phyloP scores from a whole-genome alignment of 2,113 vertebrate genomes.

The Donacobius atricapilla region DNA sequence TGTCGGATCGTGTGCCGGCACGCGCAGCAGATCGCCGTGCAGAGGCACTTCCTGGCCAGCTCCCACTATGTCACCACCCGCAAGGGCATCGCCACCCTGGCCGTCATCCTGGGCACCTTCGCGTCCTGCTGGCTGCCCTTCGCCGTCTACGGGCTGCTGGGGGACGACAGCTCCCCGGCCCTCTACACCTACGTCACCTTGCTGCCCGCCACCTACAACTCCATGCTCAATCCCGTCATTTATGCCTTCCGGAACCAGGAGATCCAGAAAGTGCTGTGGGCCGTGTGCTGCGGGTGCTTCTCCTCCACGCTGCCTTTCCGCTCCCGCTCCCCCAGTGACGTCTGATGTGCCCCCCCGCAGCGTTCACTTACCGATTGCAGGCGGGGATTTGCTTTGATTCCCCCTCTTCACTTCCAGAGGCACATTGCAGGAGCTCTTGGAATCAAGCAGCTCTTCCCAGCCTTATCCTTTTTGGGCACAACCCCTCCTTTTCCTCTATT shows the following conservation, averaged over 20 bases:
- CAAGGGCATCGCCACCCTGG: constrained; percentile 80
- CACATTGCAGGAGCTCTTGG: neutral
- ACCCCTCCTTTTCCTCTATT: neutral
- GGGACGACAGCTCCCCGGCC: constrained; percentile 77
- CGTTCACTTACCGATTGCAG: fast-evolving
- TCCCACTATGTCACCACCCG: constrained; percentile 78
- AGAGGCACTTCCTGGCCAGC: constrained; percentile 85
- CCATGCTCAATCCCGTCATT: constrained; percentile 91
- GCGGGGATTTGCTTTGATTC: neutral
- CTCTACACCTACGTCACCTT: constrained; percentile 88
- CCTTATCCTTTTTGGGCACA: neutral
- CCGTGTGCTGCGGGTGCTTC: constrained; percentile 82
- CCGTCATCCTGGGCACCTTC: constrained; percentile 86
- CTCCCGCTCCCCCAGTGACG: constrained; percentile 87
- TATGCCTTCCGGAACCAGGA: constrained; percentile 94
- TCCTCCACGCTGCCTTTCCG: constrained; percentile 71
- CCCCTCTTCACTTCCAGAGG: neutral
- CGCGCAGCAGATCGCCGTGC: constrained; percentile 92
- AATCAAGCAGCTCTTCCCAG: neutral
- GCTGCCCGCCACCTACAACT: constrained; percentile 89
- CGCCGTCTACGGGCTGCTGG: constrained; percentile 87
- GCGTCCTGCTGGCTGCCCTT: constrained; percentile 94
- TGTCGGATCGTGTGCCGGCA: constrained; percentile 86
- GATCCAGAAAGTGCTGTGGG: constrained; percentile 88
- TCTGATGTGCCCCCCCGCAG: constrained; percentile 63